Evolutionary conservation across 2,888 invertebrate species (phyloP).

Genomic region (Poecilus cupreus): DNA sequence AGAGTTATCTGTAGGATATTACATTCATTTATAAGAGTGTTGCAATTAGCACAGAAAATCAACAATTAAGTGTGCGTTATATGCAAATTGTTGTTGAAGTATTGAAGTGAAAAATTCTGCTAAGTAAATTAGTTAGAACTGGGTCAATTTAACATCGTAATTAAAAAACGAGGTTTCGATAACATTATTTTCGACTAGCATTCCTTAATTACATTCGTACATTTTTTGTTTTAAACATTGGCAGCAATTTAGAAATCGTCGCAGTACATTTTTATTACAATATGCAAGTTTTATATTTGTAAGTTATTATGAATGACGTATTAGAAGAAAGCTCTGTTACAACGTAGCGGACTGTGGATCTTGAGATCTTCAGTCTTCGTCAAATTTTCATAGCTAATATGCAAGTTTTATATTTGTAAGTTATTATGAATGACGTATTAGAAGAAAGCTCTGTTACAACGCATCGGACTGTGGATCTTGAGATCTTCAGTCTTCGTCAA

Average conservation of each 20-base stretch:
- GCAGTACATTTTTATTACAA: no score
- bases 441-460: not conserved
- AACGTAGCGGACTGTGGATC: no score
- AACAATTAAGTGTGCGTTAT: constrained; percentile 15
- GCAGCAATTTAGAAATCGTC: no score
- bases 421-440: not conserved
- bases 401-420: not conserved
- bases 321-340: not conserved
- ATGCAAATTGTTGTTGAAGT: constrained; percentile 30
- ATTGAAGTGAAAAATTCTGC: constrained; percentile 22
- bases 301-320: not conserved
- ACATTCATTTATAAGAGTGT: constrained; percentile 20
- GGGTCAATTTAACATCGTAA: constrained; percentile 1
- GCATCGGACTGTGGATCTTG: no score
- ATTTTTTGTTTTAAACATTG: no score
- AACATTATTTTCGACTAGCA: not conserved
- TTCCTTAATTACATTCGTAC: not conserved
- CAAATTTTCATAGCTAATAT: no score
- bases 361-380: no score
- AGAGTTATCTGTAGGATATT: constrained; percentile 17
- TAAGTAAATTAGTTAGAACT: not conserved
- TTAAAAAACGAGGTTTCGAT: constrained; percentile 1
- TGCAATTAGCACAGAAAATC: constrained; percentile 32
- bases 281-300: not conserved
- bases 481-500: no score